Conservation (phyloP, 2,888 invertebrate species). For the Pachymerium ferrugineum region DNA sequence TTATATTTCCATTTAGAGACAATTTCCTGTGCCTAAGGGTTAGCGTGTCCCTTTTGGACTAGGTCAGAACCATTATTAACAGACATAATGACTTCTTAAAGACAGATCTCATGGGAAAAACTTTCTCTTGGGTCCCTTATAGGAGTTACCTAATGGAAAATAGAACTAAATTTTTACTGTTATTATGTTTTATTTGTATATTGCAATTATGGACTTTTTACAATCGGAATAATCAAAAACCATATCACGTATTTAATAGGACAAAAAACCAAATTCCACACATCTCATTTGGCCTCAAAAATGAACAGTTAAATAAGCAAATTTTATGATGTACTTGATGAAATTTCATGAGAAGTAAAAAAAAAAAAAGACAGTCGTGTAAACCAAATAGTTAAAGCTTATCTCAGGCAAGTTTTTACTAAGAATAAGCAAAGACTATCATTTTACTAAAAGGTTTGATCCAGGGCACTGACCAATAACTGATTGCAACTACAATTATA, state of each 20-base stretch:
- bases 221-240: neutral
- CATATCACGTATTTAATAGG: slow-evolving; percentile 1
- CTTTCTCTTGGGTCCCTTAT: slow-evolving; percentile 9
- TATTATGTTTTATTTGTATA: neutral
- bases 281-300: neutral
- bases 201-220: neutral
- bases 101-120: neutral
- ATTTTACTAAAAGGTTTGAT: neutral
- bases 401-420: no score
- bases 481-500: neutral
- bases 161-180: neutral
- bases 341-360: neutral
- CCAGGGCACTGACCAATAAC: neutral
- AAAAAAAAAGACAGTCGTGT: neutral
- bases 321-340: no score
- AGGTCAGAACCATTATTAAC: slow-evolving; percentile 23
- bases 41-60: slow-evolving; percentile 15
- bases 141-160: neutral
- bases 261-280: neutral
- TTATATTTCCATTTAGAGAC: neutral
- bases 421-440: no score
- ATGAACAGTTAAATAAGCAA: neutral
- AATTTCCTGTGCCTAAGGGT: neutral
- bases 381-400: neutral
- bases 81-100: neutral